Evolutionary conservation across 1,140 invertebrate species (phyloP).

Genomic region (Zaprionus nigranus): DNA sequence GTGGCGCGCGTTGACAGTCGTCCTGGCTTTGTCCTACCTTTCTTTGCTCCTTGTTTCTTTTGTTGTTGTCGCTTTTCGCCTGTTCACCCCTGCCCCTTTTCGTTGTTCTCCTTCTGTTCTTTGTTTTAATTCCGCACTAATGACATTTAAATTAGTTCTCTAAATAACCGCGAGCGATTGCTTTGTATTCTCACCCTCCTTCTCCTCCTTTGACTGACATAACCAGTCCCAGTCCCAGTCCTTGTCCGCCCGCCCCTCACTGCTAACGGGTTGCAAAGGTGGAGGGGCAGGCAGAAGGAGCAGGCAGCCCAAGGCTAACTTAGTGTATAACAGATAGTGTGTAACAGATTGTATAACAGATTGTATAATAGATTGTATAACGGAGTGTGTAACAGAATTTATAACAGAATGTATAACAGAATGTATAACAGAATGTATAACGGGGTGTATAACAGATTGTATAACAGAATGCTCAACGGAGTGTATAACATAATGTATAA

Average conservation of each 20-base stretch:
- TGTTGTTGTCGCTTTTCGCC: slow-evolving; percentile 28
- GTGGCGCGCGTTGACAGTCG: slow-evolving; percentile 61
- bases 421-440: too few species aligned
- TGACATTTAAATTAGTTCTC: slow-evolving; percentile 80
- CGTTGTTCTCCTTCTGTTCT: slow-evolving; percentile 41
- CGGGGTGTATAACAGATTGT: background rate
- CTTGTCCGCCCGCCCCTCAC: background rate
- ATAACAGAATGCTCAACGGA: too few species aligned
- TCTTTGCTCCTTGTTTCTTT: slow-evolving; percentile 33
- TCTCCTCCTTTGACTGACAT: background rate
- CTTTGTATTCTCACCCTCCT: slow-evolving; percentile 41
- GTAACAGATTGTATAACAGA: too few species aligned
- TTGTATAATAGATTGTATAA: too few species aligned
- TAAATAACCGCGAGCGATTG: slow-evolving; percentile 64
- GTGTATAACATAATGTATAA: too few species aligned
- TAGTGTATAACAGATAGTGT: too few species aligned
- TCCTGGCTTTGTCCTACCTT: slow-evolving; percentile 40
- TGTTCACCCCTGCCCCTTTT: slow-evolving; percentile 11
- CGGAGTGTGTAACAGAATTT: too few species aligned
- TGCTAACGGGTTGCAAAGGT: background rate
- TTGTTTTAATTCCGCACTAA: slow-evolving; percentile 77
- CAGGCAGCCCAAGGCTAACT: background rate
- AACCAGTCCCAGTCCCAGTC: background rate
- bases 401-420: too few species aligned
- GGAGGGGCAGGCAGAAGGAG: background rate